Base-by-base conservation (phyloP, 1,140 invertebrate genomes). In the Drosophila littoralis region DNA sequence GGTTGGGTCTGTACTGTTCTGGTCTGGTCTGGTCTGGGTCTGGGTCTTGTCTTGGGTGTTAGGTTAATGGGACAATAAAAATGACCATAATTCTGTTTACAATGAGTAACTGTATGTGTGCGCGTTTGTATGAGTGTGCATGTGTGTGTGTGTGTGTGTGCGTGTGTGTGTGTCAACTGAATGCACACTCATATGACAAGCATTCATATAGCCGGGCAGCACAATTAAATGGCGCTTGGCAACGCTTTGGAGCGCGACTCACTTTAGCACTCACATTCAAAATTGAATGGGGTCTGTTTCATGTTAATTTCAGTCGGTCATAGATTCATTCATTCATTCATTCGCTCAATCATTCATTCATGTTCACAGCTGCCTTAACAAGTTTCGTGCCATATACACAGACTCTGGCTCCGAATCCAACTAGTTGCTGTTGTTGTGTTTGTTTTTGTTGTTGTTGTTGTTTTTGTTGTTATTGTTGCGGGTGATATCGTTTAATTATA, bases 51-150 rank as follows among this genome's bases (percentile, higher is more conserved):
- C 61, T 81, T 90, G 75, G 78, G 68, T 82, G 85, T 90, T 90
- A 52, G 85, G 85, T 84, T 85, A 90, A 90, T 90, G 85, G 79
- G 85, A 90, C 81, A 90, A 79, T 90, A 84, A 84, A 89, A 89
- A 69, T 50, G 43, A 43, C 32, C 51, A 75, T 66, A 64, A 68
- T 51, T 28, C 54, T 60, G 57, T 54, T 66, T 46, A 74, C 63
- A 77, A 67, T 77, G 67, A 70, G 40, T 54, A 46, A 22, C 22
- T 22, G 22, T 22, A 22, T 22, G 22, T 22, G 22, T 22, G 22
- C 22, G 15, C 7, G 15, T 55, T 42, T 63, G 38, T 52, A 17
- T 69, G 43, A 38, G 9, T n/a, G 12, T 15, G 50, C 22, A 17
- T 46, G 6, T 22, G 10, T 40, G n/a, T n/a, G n/a, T n/a, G n/a